phyloP scores from a whole-genome alignment of 2,888 invertebrate species.

The Suillia variegata region DNA sequence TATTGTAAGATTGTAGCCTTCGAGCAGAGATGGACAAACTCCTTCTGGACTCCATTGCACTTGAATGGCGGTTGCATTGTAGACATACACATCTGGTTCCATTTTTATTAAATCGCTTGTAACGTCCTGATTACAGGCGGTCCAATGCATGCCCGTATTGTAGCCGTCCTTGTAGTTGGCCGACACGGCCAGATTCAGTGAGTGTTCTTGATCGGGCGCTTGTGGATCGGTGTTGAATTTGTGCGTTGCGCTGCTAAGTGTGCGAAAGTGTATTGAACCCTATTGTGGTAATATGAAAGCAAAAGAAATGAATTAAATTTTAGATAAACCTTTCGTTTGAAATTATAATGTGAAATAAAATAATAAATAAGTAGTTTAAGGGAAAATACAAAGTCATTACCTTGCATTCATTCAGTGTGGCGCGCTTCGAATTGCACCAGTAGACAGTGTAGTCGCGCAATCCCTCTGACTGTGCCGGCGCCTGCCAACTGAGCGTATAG shows the following conservation, averaged over 20 bases:
- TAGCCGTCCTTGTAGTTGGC: slow-evolving; percentile 71
- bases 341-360: background rate
- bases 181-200: slow-evolving; percentile 77
- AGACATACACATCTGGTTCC: slow-evolving; percentile 44
- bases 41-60: slow-evolving; percentile 81
- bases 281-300: slow-evolving; percentile 35
- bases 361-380: background rate
- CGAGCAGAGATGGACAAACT: slow-evolving; percentile 73
- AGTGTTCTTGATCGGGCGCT: slow-evolving; percentile 53
- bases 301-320: background rate
- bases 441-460: slow-evolving; percentile 79
- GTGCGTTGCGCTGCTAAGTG: slow-evolving; percentile 56
- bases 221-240: slow-evolving; percentile 61
- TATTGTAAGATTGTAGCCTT: slow-evolving; percentile 77
- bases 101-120: slow-evolving; percentile 52
- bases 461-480: slow-evolving; percentile 59
- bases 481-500: slow-evolving; percentile 78
- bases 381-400: slow-evolving; percentile 40
- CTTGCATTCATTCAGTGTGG: slow-evolving; percentile 67
- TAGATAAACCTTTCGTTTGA: background rate
- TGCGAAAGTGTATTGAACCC: slow-evolving; percentile 69
- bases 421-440: slow-evolving; percentile 72
- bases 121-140: slow-evolving; percentile 66
- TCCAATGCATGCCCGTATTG: slow-evolving; percentile 87
- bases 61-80: slow-evolving; percentile 61